These are phyloP conservation scores for Stegana nigrithorax DNA, from an alignment of 2,888 invertebrate species.

Conservation along the genomic window DNA sequence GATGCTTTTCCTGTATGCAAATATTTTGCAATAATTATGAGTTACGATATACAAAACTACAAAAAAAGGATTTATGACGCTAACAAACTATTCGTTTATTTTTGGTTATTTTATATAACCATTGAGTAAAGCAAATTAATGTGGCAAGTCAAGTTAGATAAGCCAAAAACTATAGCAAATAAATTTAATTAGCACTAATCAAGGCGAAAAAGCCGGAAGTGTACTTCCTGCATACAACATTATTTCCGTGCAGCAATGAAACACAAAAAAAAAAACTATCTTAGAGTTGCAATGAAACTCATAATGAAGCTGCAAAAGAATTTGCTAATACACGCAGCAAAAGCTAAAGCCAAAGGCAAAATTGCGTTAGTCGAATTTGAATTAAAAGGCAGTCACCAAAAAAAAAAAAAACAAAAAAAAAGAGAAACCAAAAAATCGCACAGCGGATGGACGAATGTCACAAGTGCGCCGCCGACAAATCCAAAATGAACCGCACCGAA, in stretches of 20 bases:
- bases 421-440: neutral
- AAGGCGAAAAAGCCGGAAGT: constrained; percentile 47
- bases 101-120: too few relatives aligned
- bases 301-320: too few relatives aligned
- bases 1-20: too few relatives aligned
- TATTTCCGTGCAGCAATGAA: constrained; percentile 36
- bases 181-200: constrained; percentile 58
- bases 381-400: neutral
- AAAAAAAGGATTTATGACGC: too few relatives aligned
- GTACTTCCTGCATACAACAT: constrained; percentile 40
- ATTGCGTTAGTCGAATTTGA: neutral
- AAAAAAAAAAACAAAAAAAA: neutral
- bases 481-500: neutral
- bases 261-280: neutral
- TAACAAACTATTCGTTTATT: too few relatives aligned
- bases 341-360: neutral
- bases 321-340: neutral
- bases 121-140: neutral
- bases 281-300: too few relatives aligned
- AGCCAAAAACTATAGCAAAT: neutral
- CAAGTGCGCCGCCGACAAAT: constrained; percentile 37
- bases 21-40: too few relatives aligned
- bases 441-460: constrained; percentile 44
- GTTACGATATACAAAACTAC: too few relatives aligned
- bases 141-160: neutral